Evolutionary conservation across 2,113 vertebrate species (phyloP), one percentile per base, ranked within the genome.

Genomic region (Seriola aureovittata): DNA sequence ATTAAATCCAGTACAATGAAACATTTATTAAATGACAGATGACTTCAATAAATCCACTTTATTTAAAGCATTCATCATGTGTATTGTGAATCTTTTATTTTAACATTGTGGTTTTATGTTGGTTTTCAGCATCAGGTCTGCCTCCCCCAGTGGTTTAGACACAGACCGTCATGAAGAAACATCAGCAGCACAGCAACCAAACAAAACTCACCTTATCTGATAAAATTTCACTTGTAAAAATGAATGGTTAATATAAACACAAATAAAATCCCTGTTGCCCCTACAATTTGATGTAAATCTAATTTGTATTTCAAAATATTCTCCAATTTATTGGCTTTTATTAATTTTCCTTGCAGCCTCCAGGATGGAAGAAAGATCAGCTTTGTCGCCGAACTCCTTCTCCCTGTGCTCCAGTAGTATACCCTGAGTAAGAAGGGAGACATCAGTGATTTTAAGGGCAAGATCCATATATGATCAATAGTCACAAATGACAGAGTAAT

Each of bases 131-230:
- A 78, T 73, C 81, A 62, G 34, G 72, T 55, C 46, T 75, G 48
- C 8, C 40, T 59, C 13, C 54, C 55, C 46, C 66, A 10, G 4
- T 8, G 68, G 65, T 76, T 70, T 76, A 57, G 58, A 82, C 8
- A 70, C 65, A 76, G 38, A 63, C 66, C 57, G 21, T 82, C 80
- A 76, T 82, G 29, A 57, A 64, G 6, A 82, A 25, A 64, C 60
- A 52, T 1, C 19, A 19, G 10, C 17, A 19, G 3, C 17, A 16
- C 52, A 46, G 2, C 23, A 17, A 55, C 21, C n/a, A 55, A 55
- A 55, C 7, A 55, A 19, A 44, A 44, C 9, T 44, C 50, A n/a
- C 16, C 19, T 52, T 16, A 16, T 21, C 52, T 21, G 8, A n/a
- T 21, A n/a, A 54, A 50, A 50, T 50, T 17, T 50, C 48, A 50